Base-by-base conservation (phyloP, 2,797 vertebrate genomes). In the Epinephelus malabaricus region DNA sequence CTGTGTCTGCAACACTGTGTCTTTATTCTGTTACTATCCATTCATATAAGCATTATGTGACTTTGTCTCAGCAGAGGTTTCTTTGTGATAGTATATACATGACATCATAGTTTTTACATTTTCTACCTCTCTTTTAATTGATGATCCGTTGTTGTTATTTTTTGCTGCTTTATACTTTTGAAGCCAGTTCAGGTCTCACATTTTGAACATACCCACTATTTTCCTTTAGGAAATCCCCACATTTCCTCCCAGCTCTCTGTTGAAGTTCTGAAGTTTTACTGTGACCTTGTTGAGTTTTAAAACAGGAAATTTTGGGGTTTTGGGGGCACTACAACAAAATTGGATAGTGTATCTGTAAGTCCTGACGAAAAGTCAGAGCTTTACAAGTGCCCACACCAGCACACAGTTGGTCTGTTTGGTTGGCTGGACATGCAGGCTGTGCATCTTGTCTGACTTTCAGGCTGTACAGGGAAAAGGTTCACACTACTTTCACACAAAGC, bases 171-270 rank as follows among this genome's bases (percentile, higher is more conserved):
- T 34, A 34, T 34, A 34, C 34, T 34, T 34, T 34, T 34, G 34
- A 34, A 34, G 15, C 12, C 17, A 69, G 11, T 17, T 43, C 17
- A 34, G 14, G 7, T 15, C 10, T 49, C n/a, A 34, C 23, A 51
- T 71, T 56, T 65, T 27, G 27, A 80, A 60, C 27, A n/a, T 43
- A 46, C 47, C 7, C 19, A 53, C 8, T 38, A 45, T 68, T 77
- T 62, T 45, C 40, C 18, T 43, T 10, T 2, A 49, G 69, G 49
- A 72, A 82, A 80, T 82, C 58, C 30, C 9, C 21, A 56, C 61
- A 70, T 70, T 81, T 86, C 71, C 38, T 75, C 47, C 23, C 64
- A 56, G 58, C 19, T 75, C 17, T 17, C 6, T 17, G 14, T 38
- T 56, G 45, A 66, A 49, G 55, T 69, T 73, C 34, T 61, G 18